Conservation (phyloP, 2,888 invertebrate genomes). For the Norana najaformis region DNA sequence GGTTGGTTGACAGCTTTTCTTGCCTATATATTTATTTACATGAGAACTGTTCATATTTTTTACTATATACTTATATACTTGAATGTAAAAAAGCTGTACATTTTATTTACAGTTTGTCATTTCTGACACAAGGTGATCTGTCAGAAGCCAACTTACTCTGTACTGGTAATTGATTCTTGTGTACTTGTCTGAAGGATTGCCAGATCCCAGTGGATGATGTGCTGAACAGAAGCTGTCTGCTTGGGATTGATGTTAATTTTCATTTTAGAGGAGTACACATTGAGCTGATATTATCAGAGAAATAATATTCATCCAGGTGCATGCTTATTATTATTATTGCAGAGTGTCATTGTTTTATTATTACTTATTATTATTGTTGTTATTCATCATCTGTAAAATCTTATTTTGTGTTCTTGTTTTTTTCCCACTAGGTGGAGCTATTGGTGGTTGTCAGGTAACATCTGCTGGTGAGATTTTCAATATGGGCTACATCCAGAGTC, state of each 20-base stretch:
- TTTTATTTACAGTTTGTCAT: neutral
- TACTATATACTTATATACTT: neutral
- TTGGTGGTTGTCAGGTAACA: constrained; percentile 16
- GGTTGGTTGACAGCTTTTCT: neutral
- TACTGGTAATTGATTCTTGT: too few relatives aligned
- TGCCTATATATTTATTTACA: neutral
- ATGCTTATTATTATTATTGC: neutral
- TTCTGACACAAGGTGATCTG: neutral
- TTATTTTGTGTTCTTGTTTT: neutral
- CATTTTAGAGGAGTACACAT: neutral
- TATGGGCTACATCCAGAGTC: neutral
- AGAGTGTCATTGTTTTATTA: neutral
- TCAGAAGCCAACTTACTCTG: too few relatives aligned
- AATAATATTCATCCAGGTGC: too few relatives aligned
- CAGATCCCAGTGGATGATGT: neutral
- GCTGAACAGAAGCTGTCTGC: neutral
- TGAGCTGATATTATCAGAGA: neutral
- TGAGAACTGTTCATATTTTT: too few relatives aligned
- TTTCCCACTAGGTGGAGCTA: neutral
- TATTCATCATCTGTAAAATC: neutral
- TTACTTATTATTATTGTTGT: neutral
- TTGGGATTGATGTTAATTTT: neutral
- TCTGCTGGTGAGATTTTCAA: neutral
- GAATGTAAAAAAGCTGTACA: too few relatives aligned
- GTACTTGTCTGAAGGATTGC: neutral